Base-by-base conservation (phyloP, 2,888 invertebrate genomes). In the Auanema freiburgensis region DNA sequence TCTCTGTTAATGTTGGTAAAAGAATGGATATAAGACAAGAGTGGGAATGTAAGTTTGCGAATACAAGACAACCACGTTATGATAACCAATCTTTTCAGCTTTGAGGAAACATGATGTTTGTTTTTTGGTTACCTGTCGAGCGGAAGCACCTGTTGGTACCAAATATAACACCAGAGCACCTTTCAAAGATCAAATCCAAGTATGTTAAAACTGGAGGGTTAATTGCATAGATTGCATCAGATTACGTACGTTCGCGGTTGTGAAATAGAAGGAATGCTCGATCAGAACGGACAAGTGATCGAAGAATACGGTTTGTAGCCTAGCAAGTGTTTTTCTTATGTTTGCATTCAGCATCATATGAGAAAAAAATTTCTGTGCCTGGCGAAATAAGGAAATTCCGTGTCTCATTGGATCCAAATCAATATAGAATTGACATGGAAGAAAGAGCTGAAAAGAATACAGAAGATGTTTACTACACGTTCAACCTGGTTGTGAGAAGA, bases 191-290 rank as follows among this genome's bases (percentile, higher is more conserved):
- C 72, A 74, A 57, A 63, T 74, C 23, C 59, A 66, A 14, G 59
- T 67, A 11, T 33, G 23, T 55, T 55, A 14, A 52, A 52, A n/a
- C 6, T 52, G 2, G 18, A 52, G 18, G 18, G 18, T 23, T 6
- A 23, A 52, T 52, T 5, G 4, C 23, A 18, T n/a, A 16, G 4
- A 46, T 46, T 46, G 46, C 46, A 46, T 44, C 72, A 74, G 59
- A 72, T 93, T 62, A 88, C 90, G 0, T 91, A 90, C 81, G 94
- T 99, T 0, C 88, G 98, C 18, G 98, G 98, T 0, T 98, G 98
- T 85, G 98, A 98, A 86, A 90, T 99, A 40, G 97, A 98, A 85
- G 97, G 98, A 1, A 92, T 99, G 92, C 85, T 98, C 57, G 97
- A 97, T 84, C 91, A 90, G 10, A 91, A 92, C 64, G 98, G 97